These are phyloP conservation scores for Calameuta filiformis DNA, from an alignment of 2,888 invertebrate genomes.

Conservation along the genomic window DNA sequence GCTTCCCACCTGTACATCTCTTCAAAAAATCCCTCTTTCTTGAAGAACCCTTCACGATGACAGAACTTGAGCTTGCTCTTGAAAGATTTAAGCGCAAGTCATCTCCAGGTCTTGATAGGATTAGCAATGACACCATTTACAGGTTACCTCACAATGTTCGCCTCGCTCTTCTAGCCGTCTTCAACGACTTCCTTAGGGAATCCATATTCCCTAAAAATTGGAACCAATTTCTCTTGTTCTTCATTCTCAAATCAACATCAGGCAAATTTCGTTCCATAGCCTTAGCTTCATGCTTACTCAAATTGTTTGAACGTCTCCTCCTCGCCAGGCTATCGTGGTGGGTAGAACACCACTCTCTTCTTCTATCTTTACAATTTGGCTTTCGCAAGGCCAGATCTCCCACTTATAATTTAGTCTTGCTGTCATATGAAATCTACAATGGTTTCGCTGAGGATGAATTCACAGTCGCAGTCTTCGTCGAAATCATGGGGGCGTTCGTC, in stretches of 20 bases:
- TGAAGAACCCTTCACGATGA: too few relatives aligned
- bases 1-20: too few relatives aligned
- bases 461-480: conserved; percentile 10
- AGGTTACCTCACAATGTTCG: not conserved
- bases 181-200: not conserved
- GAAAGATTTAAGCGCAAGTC: not conserved
- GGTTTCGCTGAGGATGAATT: not conserved
- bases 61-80: too few relatives aligned
- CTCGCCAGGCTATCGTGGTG: conserved; percentile 10
- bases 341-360: conserved; percentile 2
- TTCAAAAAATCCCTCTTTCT: too few relatives aligned
- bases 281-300: conserved; percentile 14
- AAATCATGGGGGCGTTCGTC: conserved; percentile 22
- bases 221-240: conserved; percentile 7
- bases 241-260: conserved; percentile 7
- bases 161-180: not conserved
- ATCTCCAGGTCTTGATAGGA: conserved; percentile 11
- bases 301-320: conserved; percentile 18
- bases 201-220: conserved; percentile 1
- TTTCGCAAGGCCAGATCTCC: conserved; percentile 13
- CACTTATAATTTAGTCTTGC: conserved; percentile 13
- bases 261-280: conserved; percentile 17
- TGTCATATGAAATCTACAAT: conserved; percentile 10
- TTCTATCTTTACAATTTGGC: conserved; percentile 13
- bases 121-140: conserved; percentile 2